Base-by-base conservation (phyloP, 2,797 vertebrate genomes). In the Mycteria americana region DNA sequence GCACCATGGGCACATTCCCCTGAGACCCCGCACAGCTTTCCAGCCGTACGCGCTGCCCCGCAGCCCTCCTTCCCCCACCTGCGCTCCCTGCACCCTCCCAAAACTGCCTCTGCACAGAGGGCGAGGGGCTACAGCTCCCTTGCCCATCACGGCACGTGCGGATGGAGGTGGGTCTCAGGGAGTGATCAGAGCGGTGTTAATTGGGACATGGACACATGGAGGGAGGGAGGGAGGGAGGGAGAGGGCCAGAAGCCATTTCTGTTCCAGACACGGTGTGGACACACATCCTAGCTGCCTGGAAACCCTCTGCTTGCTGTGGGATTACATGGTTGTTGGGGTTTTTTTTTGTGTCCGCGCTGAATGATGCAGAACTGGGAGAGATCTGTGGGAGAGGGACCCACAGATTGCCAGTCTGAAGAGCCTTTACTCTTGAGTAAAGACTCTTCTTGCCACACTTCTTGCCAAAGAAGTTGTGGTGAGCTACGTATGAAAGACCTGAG, bases 71-170 rank as follows among this genome's bases (percentile, higher is more conserved):
- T 18, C 15, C 78, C 62, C n/a, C 39, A 9, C 16, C 27, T 5
- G 4, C 41, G 0, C 48, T 30, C 48, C 16, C 62, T 2, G 12
- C 64, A 30, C 28, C 65, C 16, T 28, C 43, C 74, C 17, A 15
- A 50, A 50, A 28, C 14, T 9, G 21, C 18, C 35, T 5, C 64
- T 14, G 50, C 28, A 12, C 28, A 1, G 12, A 11, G 28, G 28
- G 13, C 64, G 5, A 22, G 27, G 12, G 33, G 25, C n/a, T 25
- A 0, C 35, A 27, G 37, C 51, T 57, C 13, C 28, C 59, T 11
- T 22, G 15, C 24, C 51, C 4, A 4, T 15, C 50, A 7, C 0
- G 0, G 73, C 41, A 43, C 1, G 1, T 6, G n/a, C 0, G 0
- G 82, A 3, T 9, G 50, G 64, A 69, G 37, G 51, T 28, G 60